A percentile compares a stretch with the other conserved stretches of the same genome.
Evolutionary conservation across 2,113 vertebrate species (phyloP).

Genomic region (Equus przewalskii): DNA sequence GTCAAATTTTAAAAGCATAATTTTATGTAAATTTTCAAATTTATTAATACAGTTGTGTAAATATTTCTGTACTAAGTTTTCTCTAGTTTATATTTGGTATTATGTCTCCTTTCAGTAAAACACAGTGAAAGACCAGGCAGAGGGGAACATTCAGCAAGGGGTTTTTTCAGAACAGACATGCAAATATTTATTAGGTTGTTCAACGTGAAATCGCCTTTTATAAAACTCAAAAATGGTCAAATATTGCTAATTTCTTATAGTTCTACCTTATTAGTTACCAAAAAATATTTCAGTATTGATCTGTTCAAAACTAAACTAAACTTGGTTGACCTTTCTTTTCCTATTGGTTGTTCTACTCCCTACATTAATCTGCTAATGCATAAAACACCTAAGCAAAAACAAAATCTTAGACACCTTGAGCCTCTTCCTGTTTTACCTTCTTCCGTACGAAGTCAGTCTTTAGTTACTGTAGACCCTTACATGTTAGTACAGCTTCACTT

Average conservation of each 20-base stretch:
- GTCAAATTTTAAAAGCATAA: not conserved
- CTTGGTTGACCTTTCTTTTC: not conserved
- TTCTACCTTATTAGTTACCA: not conserved
- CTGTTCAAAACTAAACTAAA: not conserved
- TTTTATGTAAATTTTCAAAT: not conserved
- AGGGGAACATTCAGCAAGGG: no score
- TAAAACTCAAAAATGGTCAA: not conserved
- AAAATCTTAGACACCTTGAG: not conserved
- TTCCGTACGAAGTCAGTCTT: not conserved
- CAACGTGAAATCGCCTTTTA: not conserved
- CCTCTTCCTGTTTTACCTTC: not conserved
- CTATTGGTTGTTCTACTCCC: not conserved
- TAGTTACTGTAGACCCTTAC: not conserved
- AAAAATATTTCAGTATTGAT: not conserved
- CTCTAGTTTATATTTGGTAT: not conserved
- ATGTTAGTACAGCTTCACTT: accelerated
- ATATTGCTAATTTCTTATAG: not conserved
- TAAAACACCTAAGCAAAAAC: not conserved
- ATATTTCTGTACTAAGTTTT: not conserved
- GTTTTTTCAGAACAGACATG: not conserved
- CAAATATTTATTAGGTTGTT: not conserved
- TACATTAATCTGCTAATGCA: not conserved
- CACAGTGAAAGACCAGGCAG: no score
- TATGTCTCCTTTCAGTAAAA: not conserved
- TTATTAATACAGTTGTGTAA: not conserved